phyloP scores from a whole-genome alignment of 2,888 invertebrate species.

The Fragum sueziense region DNA sequence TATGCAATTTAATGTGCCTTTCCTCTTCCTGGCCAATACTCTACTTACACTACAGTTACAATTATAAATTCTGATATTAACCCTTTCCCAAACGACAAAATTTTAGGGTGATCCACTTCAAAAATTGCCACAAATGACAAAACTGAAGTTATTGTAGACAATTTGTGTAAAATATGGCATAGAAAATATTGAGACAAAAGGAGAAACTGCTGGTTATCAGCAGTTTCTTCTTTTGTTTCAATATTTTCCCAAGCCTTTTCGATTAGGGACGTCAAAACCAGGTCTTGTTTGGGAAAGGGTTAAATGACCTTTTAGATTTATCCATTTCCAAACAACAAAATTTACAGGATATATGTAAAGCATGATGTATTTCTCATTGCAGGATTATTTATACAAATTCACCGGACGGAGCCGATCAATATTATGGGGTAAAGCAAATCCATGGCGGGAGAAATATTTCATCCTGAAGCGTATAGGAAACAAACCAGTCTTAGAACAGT shows the following conservation, averaged over 20 bases:
- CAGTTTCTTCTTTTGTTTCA: neutral
- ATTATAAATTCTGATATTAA: neutral
- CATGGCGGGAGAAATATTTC: slow-evolving; percentile 78
- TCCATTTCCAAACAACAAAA: neutral
- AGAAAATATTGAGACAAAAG: slow-evolving; percentile 1
- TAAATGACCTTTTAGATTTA: neutral
- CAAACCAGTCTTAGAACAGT: slow-evolving; percentile 74
- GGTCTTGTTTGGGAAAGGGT: neutral
- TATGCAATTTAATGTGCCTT: neutral
- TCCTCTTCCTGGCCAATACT: neutral
- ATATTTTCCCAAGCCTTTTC: neutral
- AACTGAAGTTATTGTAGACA: too few relatives aligned
- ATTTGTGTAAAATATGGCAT: too few relatives aligned
- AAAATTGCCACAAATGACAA: too few relatives aligned
- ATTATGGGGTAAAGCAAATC: slow-evolving; percentile 65
- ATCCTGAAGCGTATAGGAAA: slow-evolving; percentile 70
- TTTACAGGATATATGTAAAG: neutral
- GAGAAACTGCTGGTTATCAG: neutral
- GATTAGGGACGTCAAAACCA: too few relatives aligned
- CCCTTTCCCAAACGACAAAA: too few relatives aligned
- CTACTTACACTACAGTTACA: neutral
- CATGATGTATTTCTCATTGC: slow-evolving; percentile 29
- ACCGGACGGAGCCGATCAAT: slow-evolving; percentile 67
- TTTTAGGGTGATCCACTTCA: too few relatives aligned
- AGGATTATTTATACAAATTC: slow-evolving; percentile 76